Conservation (phyloP, 2,113 vertebrate species). For the Otus sunia region DNA sequence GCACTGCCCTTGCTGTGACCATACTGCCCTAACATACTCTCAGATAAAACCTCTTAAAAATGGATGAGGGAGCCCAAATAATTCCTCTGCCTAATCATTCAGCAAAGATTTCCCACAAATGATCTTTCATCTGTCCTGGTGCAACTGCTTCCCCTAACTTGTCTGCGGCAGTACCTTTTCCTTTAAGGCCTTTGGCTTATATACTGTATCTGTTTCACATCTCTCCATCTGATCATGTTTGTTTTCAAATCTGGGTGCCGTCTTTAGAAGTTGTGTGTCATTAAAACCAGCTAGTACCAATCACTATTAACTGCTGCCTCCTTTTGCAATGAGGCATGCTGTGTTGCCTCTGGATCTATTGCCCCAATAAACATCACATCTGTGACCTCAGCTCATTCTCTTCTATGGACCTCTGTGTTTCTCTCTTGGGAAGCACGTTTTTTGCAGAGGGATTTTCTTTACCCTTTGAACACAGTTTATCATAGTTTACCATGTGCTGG, state of each 20-base stretch:
- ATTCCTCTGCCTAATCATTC: background rate
- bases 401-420: background rate
- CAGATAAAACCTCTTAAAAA: background rate
- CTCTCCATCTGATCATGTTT: background rate
- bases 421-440: background rate
- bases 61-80: background rate
- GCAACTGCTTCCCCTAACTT: background rate
- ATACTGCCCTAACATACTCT: background rate
- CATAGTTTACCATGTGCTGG: background rate
- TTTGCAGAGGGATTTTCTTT: background rate
- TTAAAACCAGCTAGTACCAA: constrained; percentile 12
- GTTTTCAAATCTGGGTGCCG: constrained; percentile 3
- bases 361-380: constrained; percentile 64
- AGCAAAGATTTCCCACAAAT: constrained; percentile 6
- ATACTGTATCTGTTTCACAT: background rate
- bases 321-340: constrained; percentile 55
- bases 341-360: constrained; percentile 52
- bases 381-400: constrained; percentile 39
- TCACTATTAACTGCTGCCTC: constrained; percentile 24
- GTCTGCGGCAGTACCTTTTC: background rate
- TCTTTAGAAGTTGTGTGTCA: background rate
- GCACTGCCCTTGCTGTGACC: background rate
- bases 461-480: background rate
- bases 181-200: background rate
- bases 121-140: background rate